Evolutionary conservation across 1,140 invertebrate species (phyloP).

Genomic region (Drosophila jambulina): DNA sequence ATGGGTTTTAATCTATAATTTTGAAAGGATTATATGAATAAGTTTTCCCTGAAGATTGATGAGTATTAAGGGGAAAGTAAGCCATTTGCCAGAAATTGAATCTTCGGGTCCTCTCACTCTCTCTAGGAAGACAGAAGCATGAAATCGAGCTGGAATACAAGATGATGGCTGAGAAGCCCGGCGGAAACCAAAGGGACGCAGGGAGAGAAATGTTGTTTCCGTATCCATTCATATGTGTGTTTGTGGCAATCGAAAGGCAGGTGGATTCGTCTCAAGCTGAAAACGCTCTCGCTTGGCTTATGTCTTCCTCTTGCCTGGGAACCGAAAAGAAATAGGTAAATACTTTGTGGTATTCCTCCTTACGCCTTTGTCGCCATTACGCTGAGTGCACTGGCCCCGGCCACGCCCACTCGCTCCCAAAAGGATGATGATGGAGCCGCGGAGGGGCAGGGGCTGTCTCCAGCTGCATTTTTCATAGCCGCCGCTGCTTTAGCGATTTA

Average conservation of each 20-base stretch:
- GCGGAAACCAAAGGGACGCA: conserved; percentile 61
- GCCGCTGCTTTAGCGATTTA: conserved; percentile 79
- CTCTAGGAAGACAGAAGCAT: conserved; percentile 46
- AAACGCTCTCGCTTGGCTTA: conserved; percentile 10
- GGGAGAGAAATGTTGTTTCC: conserved; percentile 21
- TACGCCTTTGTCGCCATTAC: conserved; percentile 71
- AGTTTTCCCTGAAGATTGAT: not conserved
- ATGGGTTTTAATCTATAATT: too few relatives aligned
- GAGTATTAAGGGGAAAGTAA: not conserved
- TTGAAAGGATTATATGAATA: too few relatives aligned
- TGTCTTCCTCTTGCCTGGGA: conserved; percentile 35
- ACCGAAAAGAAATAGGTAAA: conserved; percentile 67
- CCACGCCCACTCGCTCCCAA: conserved; percentile 34
- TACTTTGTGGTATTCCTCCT: conserved; percentile 65
- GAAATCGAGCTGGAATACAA: conserved; percentile 33
- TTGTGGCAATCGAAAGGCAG: conserved; percentile 56
- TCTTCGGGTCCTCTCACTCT: not conserved
- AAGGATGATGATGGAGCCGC: conserved; percentile 20
- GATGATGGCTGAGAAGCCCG: conserved; percentile 26
- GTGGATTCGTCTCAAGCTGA: conserved; percentile 42
- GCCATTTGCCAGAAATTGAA: not conserved
- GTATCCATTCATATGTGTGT: not conserved
- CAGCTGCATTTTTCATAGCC: conserved; percentile 75
- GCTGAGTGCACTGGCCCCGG: conserved; percentile 70
- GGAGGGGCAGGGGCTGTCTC: conserved; percentile 6